phyloP scores from a whole-genome alignment of 2,888 invertebrate species.

The Eupeodes luniger region DNA sequence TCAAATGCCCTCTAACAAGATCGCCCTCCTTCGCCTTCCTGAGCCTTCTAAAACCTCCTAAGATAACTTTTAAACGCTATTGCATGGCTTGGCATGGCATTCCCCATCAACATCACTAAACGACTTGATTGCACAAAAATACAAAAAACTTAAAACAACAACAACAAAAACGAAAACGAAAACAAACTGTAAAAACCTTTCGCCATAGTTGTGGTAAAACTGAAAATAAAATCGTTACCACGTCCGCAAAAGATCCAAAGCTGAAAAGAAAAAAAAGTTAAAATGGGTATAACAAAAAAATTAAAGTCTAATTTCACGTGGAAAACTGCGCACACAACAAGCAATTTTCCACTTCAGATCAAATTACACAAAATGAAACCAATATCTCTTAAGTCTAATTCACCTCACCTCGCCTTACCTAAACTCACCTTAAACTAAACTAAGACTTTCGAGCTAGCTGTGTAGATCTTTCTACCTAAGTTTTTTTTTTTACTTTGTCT shows the following conservation, averaged over 20 bases:
- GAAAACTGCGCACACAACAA: constrained; percentile 67
- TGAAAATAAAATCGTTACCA: constrained; percentile 74
- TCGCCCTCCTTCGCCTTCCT: constrained; percentile 6
- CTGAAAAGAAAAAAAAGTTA: background rate
- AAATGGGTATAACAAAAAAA: constrained; percentile 1
- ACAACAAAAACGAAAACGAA: constrained; percentile 10
- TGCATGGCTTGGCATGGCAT: background rate
- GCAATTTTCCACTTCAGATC: constrained; percentile 76
- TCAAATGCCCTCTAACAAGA: constrained; percentile 67
- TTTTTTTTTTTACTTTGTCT: constrained; percentile 47
- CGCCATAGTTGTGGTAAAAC: constrained; percentile 48
- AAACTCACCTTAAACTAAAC: constrained; percentile 14
- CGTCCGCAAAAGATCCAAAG: constrained; percentile 28
- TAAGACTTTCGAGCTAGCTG: background rate
- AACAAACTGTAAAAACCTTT: constrained; percentile 54
- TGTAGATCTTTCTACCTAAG: constrained; percentile 2
- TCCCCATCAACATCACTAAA: constrained; percentile 36
- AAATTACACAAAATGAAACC: constrained; percentile 76
- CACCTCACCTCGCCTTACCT: constrained; percentile 54
- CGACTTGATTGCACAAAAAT: constrained; percentile 35
- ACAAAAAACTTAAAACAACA: background rate
- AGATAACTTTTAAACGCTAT: constrained; percentile 13
- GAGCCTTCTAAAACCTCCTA: no score
- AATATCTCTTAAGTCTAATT: constrained; percentile 76
- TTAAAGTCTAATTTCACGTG: constrained; percentile 66